Conservation (phyloP, 2,113 vertebrate genomes). For the Amazona vittata region DNA sequence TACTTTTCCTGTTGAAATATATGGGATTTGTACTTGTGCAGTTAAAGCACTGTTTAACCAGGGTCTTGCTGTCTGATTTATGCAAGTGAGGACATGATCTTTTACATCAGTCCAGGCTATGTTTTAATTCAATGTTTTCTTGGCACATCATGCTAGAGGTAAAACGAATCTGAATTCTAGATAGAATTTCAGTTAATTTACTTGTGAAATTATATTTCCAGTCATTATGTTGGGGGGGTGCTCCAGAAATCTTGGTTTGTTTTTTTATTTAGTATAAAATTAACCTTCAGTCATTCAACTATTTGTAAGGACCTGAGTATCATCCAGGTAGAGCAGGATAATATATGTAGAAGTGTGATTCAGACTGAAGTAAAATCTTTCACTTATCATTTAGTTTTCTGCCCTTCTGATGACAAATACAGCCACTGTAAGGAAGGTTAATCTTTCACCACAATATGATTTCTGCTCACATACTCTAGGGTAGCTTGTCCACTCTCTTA, state of each 20-base stretch:
- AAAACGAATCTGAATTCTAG: neutral
- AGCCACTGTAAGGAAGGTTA: neutral
- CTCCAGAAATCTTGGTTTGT: neutral
- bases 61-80: neutral
- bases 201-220: neutral
- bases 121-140: neutral
- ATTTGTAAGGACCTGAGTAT: neutral
- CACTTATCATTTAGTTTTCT: neutral
- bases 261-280: neutral
- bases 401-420: neutral
- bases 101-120: neutral
- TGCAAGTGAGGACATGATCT: neutral
- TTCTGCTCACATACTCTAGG: neutral
- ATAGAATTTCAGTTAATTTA: neutral
- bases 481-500: neutral
- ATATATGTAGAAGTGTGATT: rapidly evolving
- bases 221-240: rapidly evolving
- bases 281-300: neutral
- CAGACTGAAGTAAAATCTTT: neutral
- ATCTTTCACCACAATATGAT: neutral
- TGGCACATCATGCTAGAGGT: neutral
- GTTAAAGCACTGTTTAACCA: neutral
- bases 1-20: neutral
- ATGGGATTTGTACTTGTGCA: neutral
- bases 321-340: neutral